These are phyloP conservation scores for Listronotus oregonensis DNA, from an alignment of 1,140 invertebrate species.

Conservation along the genomic window DNA sequence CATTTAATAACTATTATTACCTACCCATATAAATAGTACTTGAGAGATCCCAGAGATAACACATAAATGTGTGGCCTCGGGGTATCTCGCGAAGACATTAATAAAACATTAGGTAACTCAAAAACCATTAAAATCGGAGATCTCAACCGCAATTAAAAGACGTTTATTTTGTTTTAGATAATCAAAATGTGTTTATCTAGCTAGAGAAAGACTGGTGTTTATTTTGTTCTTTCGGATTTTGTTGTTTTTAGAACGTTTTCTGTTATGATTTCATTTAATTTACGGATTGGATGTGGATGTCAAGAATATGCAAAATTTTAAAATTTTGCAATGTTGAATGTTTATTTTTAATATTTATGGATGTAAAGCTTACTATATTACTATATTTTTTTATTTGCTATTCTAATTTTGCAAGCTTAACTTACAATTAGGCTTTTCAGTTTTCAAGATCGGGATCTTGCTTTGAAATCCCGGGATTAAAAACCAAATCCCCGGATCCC, in stretches of 20 bases:
- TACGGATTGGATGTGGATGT: neutral
- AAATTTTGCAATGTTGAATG: too few species aligned
- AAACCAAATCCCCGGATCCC: too few species aligned
- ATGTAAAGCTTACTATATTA: too few species aligned
- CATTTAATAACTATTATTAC: too few species aligned
- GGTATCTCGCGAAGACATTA: slow-evolving; percentile 21
- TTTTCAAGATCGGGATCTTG: too few species aligned
- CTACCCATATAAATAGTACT: too few species aligned
- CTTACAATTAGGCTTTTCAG: too few species aligned
- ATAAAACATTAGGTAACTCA: slow-evolving; percentile 31
- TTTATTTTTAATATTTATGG: too few species aligned
- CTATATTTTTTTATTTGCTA: too few species aligned
- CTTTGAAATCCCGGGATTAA: too few species aligned
- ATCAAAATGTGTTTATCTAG: slow-evolving; percentile 32
- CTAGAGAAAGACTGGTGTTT: slow-evolving; percentile 17
- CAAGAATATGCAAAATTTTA: neutral
- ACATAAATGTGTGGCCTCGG: slow-evolving; percentile 11
- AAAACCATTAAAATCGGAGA: slow-evolving; percentile 29
- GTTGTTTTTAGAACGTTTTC: slow-evolving; percentile 22
- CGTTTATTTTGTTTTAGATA: slow-evolving; percentile 36
- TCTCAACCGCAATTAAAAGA: slow-evolving; percentile 32
- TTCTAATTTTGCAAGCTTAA: too few species aligned
- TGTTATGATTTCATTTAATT: slow-evolving; percentile 31
- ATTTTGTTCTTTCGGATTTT: slow-evolving; percentile 29
- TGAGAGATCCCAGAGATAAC: neutral